Conservation (phyloP, 1,140 invertebrate genomes). For the Drosophila truncata region DNA sequence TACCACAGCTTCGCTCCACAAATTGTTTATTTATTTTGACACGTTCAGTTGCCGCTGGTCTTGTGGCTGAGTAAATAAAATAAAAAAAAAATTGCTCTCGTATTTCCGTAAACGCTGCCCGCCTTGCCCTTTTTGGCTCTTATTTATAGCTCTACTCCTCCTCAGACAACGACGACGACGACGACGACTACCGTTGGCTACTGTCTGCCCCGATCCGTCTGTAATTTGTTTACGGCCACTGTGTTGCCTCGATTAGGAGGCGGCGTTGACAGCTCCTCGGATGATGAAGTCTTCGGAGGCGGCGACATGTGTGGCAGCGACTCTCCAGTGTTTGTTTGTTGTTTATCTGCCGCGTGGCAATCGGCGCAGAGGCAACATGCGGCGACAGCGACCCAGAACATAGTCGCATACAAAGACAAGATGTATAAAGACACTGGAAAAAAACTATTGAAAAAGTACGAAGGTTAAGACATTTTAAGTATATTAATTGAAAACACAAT, state of each 20-base stretch:
- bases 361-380: constrained; percentile 48
- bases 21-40: constrained; percentile 72
- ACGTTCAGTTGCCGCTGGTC: constrained; percentile 42
- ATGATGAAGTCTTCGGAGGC: constrained; percentile 63
- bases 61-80: constrained; percentile 52
- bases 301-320: constrained; percentile 66
- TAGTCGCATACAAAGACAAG: background rate
- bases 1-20: background rate
- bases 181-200: constrained; percentile 22
- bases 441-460: background rate
- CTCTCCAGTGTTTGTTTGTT: constrained; percentile 24
- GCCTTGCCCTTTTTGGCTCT: constrained; percentile 34
- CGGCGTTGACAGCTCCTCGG: constrained; percentile 65
- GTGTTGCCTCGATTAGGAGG: constrained; percentile 67
- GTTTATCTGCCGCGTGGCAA: constrained; percentile 54
- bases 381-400: constrained; percentile 26
- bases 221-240: constrained; percentile 74
- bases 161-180: background rate
- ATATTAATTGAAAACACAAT: no score
- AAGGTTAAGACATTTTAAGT: no score
- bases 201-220: constrained; percentile 48
- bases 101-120: constrained; percentile 51
- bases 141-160: constrained; percentile 47
- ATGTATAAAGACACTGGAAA: background rate
- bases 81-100: constrained; percentile 45